These are phyloP conservation scores for Gallinago jamesoni DNA, from an alignment of 2,113 vertebrate genomes.

Conservation along the genomic window DNA sequence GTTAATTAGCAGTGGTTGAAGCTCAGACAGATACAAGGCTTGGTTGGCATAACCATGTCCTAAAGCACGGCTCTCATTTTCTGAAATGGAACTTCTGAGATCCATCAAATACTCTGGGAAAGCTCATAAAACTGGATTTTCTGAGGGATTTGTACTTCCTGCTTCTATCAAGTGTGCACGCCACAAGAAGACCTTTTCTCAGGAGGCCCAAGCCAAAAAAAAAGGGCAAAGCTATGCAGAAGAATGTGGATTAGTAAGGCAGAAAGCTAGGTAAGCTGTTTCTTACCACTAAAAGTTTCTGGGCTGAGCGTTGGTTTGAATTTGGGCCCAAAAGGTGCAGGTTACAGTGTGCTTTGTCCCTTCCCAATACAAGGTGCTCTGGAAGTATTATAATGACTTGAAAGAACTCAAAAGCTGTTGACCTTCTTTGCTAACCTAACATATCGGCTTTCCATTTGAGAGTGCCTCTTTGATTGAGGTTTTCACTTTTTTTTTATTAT, in stretches of 20 bases:
- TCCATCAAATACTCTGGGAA: background rate
- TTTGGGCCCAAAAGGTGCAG: background rate
- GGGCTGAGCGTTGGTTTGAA: background rate
- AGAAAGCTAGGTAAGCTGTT: background rate
- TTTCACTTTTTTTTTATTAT: background rate
- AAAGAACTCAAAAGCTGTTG: background rate
- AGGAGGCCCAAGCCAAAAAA: background rate
- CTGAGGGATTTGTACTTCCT: background rate
- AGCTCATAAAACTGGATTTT: background rate
- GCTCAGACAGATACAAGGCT: background rate
- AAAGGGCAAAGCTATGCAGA: background rate
- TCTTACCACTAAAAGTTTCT: background rate
- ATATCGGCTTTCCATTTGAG: background rate
- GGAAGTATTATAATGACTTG: background rate
- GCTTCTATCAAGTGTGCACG: fast-evolving
- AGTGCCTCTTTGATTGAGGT: background rate
- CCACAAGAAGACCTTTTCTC: background rate
- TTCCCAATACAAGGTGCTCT: background rate
- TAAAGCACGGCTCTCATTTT: background rate
- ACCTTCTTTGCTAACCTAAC: background rate
- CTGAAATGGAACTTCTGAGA: background rate
- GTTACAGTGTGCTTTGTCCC: background rate
- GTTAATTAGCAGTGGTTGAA: background rate
- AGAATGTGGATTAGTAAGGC: background rate
- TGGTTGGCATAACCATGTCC: background rate